Base-by-base conservation (phyloP, 2,888 invertebrate genomes). In the Argyresthia albistria region DNA sequence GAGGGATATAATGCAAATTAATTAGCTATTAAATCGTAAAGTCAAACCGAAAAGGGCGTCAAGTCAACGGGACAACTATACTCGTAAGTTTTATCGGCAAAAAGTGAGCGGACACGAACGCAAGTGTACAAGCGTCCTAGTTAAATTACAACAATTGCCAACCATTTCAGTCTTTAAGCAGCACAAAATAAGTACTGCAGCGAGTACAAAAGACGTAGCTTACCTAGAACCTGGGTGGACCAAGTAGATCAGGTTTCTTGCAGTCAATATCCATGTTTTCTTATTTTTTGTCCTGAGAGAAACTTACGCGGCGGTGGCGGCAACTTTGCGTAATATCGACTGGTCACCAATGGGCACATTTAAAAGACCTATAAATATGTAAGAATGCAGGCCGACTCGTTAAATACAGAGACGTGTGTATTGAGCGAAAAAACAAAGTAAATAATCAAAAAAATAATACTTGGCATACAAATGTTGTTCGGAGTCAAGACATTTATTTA, bases 241-340 rank as follows among this genome's bases (percentile, higher is more conserved):
- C 39, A 25, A 16, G 46, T n/a, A 46, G 46, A 46, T 46, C 46
- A 46, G 46, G 46, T 46, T 46, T 43, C 35, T 25, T 46, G 25
- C 46, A 16, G 46, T 25, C 35, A 25, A 46, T 46, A 46, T 46
- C 46, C 46, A 46, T 35, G 35, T 35, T 35, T 25, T 46, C 16
- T 46, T 16, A 16, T 46, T 46, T 46, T 46, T 46, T 46, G 46
- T n/a, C 46, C 35, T 46, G 10, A n/a, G 46, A 25, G 46, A 46
- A 46, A 46, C 46, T 46, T 14, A 11, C 12, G 43, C 45, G 45
- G 15, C 10, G 10, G 43, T 15, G 45, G 15, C 10, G 10, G 15
- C 14, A 16, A 14, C 12, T 35, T 46, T 46, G 46, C 46, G 46
- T 46, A 46, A 46, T 35, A 16, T 14, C 15, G 46, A 11, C 46